A percentile compares a stretch with the other conserved stretches of the same genome.
phyloP scores from a whole-genome alignment of 2,888 invertebrate species.

The Herminia tarsipennalis region DNA sequence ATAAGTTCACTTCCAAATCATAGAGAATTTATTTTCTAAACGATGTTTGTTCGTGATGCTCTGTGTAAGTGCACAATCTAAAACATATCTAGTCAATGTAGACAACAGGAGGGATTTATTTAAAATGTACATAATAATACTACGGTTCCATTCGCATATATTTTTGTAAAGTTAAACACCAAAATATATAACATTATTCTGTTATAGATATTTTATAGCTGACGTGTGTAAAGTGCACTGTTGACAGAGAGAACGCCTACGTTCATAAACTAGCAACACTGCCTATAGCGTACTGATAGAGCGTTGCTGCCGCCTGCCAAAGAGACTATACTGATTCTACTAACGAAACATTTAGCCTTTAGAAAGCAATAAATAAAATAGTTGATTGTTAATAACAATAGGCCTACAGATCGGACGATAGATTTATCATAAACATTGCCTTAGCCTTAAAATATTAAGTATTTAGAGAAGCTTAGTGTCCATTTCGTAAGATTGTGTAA shows the following conservation, averaged over 20 bases:
- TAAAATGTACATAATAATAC: constrained; percentile 69
- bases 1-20: constrained; percentile 70
- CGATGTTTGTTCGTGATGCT: constrained; percentile 66
- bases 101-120: constrained; percentile 70
- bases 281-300: constrained; percentile 8
- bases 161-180: constrained; percentile 60
- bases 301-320: constrained; percentile 29
- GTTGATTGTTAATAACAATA: constrained; percentile 18
- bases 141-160: constrained; percentile 78
- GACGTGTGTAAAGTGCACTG: constrained; percentile 18
- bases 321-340: constrained; percentile 19
- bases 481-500: constrained; percentile 37
- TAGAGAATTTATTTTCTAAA: constrained; percentile 79
- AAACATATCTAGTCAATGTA: constrained; percentile 85
- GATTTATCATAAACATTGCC: constrained; percentile 31
- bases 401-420: constrained; percentile 26
- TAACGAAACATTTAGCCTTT: constrained; percentile 28
- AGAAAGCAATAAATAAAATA: constrained; percentile 40
- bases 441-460: constrained; percentile 36
- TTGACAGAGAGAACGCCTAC: constrained; percentile 30
- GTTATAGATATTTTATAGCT: constrained; percentile 45
- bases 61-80: constrained; percentile 73
- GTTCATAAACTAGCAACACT: constrained; percentile 18
- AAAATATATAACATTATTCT: constrained; percentile 51
- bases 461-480: constrained; percentile 27